Conservation (phyloP, 2,888 invertebrate species). For the Microctonus brassicae region DNA sequence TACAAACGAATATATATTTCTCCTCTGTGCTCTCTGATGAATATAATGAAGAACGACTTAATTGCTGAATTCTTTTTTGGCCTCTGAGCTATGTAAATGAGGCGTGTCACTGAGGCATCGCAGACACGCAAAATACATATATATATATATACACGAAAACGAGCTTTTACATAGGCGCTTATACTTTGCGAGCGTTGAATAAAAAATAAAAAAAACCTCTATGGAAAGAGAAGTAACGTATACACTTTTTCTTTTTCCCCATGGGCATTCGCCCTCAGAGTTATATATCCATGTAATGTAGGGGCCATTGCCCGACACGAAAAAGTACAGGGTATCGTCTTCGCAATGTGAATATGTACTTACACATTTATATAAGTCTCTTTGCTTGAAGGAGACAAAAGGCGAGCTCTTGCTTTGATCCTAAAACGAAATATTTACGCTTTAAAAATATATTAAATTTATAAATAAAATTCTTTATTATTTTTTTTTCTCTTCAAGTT, state of each 20-base stretch:
- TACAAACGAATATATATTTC: neutral
- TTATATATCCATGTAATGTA: neutral
- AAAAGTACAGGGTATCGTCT: conserved; percentile 18
- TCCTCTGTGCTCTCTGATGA: neutral
- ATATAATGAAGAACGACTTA: conserved; percentile 51
- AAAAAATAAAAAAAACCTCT: neutral
- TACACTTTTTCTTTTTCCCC: neutral
- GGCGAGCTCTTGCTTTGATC: conserved; percentile 1
- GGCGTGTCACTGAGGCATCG: conserved; percentile 39
- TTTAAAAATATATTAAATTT: neutral
- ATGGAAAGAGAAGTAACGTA: neutral
- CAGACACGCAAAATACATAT: conserved; percentile 33
- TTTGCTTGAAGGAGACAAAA: neutral
- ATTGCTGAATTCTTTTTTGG: conserved; percentile 47
- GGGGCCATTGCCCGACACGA: conserved; percentile 18
- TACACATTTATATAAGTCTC: neutral
- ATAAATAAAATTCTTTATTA: neutral
- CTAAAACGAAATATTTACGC: neutral
- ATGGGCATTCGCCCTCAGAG: neutral
- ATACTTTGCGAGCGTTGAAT: neutral
- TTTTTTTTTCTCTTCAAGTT: neutral
- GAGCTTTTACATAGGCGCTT: conserved; percentile 8
- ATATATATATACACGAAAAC: conserved; percentile 3
- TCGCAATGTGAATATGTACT: neutral
- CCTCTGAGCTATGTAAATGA: conserved; percentile 54